Evolutionary conservation across 64 coral and sea anemone species (phyloP), one percentile per base, ranked within the genome.

Genomic region (Platygyra sinensis): DNA sequence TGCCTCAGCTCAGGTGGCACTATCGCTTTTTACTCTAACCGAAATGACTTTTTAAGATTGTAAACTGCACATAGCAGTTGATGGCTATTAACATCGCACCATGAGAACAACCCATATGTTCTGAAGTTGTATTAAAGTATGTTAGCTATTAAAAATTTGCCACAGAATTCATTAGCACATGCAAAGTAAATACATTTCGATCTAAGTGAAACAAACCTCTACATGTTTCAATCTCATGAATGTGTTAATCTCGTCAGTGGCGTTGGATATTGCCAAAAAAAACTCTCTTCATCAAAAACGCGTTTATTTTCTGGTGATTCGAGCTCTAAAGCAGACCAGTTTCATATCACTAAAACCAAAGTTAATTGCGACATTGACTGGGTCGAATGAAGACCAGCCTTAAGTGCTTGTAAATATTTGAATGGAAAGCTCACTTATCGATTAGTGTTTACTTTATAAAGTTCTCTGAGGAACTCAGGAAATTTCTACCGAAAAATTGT

Each of bases 61-160:
- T 25, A 29, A 24, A 69, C 25, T 69, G 22, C 65, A 10, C 10
- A 11, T 46, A 8, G 42, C 42, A 46, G 42, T 24, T 25, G 9
- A 69, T 27, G 24, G 60, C 52, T 80, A 59, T 80, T 59, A 80
- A 59, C 65, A 69, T 3, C 50, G 77, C 11, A 0, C 2, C 5
- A 72, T 85, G 81, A 85, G 81, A 85, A 85, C 62, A 5, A 3
- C 20, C 18, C 81, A 85, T 85, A 85, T 85, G 81, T 85, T 85
- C 16, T 85, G 8, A 85, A 71, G 81, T 85, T 67, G 20, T 85
- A 39, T 69, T 69, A 31, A 69, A 71, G 81, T 51, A 36, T 83
- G 64, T 72, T 28, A 6, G 36, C 81, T 71, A 71, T 85, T 71
- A 71, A 50, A 71, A 28, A 15, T 46, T 71, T 85, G 62, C 6